These are phyloP conservation scores for Heliconius ismenius DNA, from an alignment of 2,888 invertebrate species.

Conservation along the genomic window DNA sequence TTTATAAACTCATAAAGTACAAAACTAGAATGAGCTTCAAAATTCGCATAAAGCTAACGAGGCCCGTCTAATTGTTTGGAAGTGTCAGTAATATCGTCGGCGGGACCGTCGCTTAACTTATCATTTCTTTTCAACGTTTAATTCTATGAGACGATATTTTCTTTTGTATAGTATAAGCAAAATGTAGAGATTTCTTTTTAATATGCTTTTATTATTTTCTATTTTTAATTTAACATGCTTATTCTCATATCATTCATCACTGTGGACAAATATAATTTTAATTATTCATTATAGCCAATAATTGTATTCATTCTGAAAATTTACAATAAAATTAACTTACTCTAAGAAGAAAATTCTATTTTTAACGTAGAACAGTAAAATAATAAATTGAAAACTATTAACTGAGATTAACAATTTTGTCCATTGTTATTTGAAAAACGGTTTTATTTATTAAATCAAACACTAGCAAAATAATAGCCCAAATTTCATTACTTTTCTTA, in stretches of 20 bases:
- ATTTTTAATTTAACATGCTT: background rate
- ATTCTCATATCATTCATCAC: background rate
- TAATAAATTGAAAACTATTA: too few species aligned
- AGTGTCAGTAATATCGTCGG: slow-evolving; percentile 62
- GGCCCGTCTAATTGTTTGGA: slow-evolving; percentile 77
- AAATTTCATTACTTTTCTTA: background rate
- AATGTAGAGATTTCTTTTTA: slow-evolving; percentile 43
- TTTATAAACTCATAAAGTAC: slow-evolving; percentile 62
- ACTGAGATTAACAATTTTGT: too few species aligned
- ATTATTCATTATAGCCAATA: too few species aligned
- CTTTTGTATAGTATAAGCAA: slow-evolving; percentile 48
- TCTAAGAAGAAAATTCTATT: too few species aligned
- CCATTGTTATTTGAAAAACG: too few species aligned
- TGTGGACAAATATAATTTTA: too few species aligned
- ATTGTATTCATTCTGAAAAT: too few species aligned
- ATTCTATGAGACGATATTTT: slow-evolving; percentile 76
- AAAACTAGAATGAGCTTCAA: slow-evolving; percentile 55
- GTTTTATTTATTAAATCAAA: background rate
- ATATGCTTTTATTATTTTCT: background rate
- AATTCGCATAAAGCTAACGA: slow-evolving; percentile 72
- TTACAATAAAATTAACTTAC: too few species aligned
- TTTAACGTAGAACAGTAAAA: too few species aligned
- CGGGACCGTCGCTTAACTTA: slow-evolving; percentile 55
- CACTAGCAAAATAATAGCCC: background rate
- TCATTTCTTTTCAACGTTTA: slow-evolving; percentile 70